Conservation (phyloP, 2,888 invertebrate genomes). For the Acholoe squamosa region DNA sequence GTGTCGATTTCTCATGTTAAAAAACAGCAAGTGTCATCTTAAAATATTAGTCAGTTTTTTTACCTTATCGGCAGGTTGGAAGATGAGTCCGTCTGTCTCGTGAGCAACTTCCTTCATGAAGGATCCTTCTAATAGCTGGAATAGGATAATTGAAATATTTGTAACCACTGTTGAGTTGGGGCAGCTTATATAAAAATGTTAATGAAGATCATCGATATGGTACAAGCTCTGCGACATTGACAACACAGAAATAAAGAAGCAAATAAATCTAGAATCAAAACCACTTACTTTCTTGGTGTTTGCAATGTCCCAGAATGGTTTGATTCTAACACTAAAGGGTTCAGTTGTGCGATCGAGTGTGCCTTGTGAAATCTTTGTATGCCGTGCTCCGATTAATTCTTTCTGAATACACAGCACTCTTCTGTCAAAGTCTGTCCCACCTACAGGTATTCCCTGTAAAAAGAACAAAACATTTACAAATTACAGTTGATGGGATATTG, state of each 20-base stretch:
- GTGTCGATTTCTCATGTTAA: too few relatives aligned
- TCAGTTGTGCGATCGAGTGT: constrained; percentile 90
- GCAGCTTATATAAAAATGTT: neutral
- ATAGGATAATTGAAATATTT: neutral
- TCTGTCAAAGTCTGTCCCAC: constrained; percentile 90
- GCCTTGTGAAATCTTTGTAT: constrained; percentile 90
- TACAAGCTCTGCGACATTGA: too few relatives aligned
- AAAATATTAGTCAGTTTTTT: neutral
- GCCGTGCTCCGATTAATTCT: constrained; percentile 86
- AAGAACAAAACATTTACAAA: neutral
- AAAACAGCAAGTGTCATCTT: neutral
- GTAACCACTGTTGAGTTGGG: too few relatives aligned
- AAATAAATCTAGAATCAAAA: too few relatives aligned
- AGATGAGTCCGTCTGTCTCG: constrained; percentile 98
- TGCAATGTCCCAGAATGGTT: constrained; percentile 94
- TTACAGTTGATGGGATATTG: too few relatives aligned
- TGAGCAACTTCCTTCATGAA: constrained; percentile 93
- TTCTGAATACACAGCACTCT: constrained; percentile 90
- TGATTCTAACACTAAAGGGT: constrained; percentile 94
- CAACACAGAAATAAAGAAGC: too few relatives aligned
- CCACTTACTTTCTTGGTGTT: constrained; percentile 79
- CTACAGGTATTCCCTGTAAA: constrained; percentile 88
- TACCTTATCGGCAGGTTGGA: constrained; percentile 89
- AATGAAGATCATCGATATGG: too few relatives aligned
- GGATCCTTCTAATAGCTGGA: constrained; percentile 87